phyloP scores from a whole-genome alignment of 2,797 vertebrate species.

The Potorous gilbertii region DNA sequence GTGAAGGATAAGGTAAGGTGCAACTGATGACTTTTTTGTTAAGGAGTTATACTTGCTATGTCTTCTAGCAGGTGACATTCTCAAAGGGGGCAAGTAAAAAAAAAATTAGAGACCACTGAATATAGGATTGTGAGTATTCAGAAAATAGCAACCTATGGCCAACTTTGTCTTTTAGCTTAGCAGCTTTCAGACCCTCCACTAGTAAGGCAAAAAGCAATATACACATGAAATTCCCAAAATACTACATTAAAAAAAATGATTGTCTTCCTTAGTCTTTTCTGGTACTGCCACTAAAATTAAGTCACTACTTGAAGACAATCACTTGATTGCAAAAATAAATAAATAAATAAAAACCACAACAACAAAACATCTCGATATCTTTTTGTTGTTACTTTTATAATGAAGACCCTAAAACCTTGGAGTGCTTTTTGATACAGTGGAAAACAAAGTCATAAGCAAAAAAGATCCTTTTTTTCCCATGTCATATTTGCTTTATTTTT shows the following conservation, averaged over 20 bases:
- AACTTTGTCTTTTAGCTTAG: too few species aligned
- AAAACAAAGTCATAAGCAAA: background rate
- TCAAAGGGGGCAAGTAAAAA: background rate
- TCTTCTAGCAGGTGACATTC: background rate
- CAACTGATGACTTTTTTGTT: background rate
- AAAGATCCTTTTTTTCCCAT: conserved; percentile 3
- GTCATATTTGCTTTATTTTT: background rate
- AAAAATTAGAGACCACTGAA: background rate
- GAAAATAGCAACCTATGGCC: conserved; percentile 21
- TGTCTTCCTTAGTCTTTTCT: background rate
- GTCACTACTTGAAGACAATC: background rate
- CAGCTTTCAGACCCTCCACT: background rate
- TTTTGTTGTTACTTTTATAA: background rate
- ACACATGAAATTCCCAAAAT: background rate
- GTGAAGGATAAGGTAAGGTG: background rate
- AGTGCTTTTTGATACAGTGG: conserved; percentile 6
- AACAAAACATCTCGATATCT: background rate
- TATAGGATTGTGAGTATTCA: background rate
- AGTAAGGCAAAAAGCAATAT: background rate
- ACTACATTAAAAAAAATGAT: background rate
- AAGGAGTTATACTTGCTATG: background rate
- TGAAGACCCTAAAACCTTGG: conserved; percentile 18
- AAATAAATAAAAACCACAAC: too few species aligned
- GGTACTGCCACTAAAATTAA: background rate
- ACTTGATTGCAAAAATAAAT: background rate